phyloP scores from a whole-genome alignment of 2,888 invertebrate species.

The Chloroclystis v-ata region DNA sequence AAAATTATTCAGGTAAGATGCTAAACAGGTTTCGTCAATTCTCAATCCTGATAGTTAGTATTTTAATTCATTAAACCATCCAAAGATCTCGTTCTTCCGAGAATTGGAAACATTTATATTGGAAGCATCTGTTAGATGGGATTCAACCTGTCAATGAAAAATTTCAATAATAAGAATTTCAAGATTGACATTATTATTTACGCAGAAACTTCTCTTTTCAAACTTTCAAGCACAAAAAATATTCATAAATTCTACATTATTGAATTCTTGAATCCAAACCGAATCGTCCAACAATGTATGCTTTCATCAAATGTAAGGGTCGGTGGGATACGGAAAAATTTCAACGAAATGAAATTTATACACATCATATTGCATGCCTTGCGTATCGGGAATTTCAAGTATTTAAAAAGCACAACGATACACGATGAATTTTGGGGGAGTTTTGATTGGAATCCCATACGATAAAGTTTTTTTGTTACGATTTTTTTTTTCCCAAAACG shows the following conservation, averaged over 20 bases:
- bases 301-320: slow-evolving; percentile 43
- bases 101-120: too few species aligned
- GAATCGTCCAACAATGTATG: slow-evolving; percentile 39
- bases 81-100: too few species aligned
- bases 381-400: slow-evolving; percentile 57
- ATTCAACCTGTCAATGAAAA: too few species aligned
- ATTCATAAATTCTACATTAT: slow-evolving; percentile 43
- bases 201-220: not conserved
- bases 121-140: too few species aligned
- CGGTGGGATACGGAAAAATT: slow-evolving; percentile 45
- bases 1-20: slow-evolving; percentile 89
- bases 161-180: too few species aligned
- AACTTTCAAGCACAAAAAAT: slow-evolving; percentile 25
- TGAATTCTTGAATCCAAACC: slow-evolving; percentile 39
- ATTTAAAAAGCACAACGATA: slow-evolving; percentile 55
- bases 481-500: not conserved
- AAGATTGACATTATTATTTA: too few species aligned
- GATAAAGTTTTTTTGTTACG: slow-evolving; percentile 2
- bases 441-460: slow-evolving; percentile 26
- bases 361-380: slow-evolving; percentile 66
- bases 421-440: slow-evolving; percentile 46
- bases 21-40: not conserved
- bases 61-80: too few species aligned
- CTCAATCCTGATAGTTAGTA: too few species aligned
- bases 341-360: slow-evolving; percentile 58